Conservation (phyloP, 2,888 invertebrate species). For the Strigamia crassipes region DNA sequence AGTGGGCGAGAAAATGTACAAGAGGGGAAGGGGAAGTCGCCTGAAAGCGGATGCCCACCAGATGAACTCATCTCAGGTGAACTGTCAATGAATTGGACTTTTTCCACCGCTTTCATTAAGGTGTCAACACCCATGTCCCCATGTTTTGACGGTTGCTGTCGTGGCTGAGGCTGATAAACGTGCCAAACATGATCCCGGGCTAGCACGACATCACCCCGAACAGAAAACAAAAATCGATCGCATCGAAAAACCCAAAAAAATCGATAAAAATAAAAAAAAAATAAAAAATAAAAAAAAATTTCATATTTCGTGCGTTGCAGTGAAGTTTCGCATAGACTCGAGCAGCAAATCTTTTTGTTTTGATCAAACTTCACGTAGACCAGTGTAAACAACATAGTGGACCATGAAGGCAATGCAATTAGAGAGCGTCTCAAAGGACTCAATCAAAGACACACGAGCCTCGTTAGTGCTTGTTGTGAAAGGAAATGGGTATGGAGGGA, state of each 20-base stretch:
- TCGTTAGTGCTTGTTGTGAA: slow-evolving; percentile 26
- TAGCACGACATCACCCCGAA: slow-evolving; percentile 1
- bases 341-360: slow-evolving; percentile 18
- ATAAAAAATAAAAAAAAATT: not conserved
- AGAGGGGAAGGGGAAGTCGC: slow-evolving; percentile 29
- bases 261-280: not conserved
- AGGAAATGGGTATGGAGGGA: not conserved
- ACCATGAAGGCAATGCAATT: slow-evolving; percentile 31
- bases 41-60: not conserved
- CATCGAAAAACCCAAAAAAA: too few relatives aligned
- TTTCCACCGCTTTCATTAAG: not conserved
- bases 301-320: too few relatives aligned
- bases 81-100: slow-evolving; percentile 36
- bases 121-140: slow-evolving; percentile 35
- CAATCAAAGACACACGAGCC: slow-evolving; percentile 41
- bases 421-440: slow-evolving; percentile 36
- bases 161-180: not conserved
- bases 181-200: not conserved
- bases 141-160: slow-evolving; percentile 40
- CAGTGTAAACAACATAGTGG: slow-evolving; percentile 36
- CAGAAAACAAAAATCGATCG: not conserved
- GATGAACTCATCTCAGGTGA: slow-evolving; percentile 39
- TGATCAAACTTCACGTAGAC: slow-evolving; percentile 36
- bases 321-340: not conserved
- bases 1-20: not conserved